Evolutionary conservation across 2,888 invertebrate species (phyloP), one percentile per base, ranked within the genome.

Genomic region (Coecobrya sp.): DNA sequence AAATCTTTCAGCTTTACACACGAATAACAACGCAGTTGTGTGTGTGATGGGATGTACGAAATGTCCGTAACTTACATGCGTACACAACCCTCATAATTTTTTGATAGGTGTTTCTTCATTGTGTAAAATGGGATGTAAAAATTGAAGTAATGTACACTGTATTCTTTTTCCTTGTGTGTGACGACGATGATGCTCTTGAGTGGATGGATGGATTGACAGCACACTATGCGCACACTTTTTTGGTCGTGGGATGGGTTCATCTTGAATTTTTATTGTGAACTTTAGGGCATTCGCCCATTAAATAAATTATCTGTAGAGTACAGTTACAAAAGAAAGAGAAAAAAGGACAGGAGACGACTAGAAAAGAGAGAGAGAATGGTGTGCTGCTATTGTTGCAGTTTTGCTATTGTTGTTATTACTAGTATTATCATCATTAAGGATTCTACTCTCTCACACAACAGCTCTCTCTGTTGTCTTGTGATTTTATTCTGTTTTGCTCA

Each of bases 231-330:
- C 70, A 42, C 42, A 42, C 25, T 62, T 65, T 62, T 90, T 90
- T 90, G 89, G 89, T 84, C 89, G 84, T 90, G 89, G 89, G 89
- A 90, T 90, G 89, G 89, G 89, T 90, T 90, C 89, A 90, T 90
- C 76, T 90, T 76, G 76, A 90, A 73, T 90, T 73, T 90, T 90
- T 85, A 84, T 90, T 90, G 62, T 90, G 89, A 90, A 90, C 89
- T 90, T 73, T 85, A 90, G 89, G 89, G 84, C 89, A 90, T 90
- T 90, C 85, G 89, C 89, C 89, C 85, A 90, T 90, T 90, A 90
- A 90, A 90, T 90, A 90, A 90, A 90, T 90, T 90, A 90, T 90
- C 76, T 76, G 85, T 27, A 62, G 85, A 76, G 89, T 85, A 90
- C 89, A 90, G 89, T 90, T 90, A 89, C 70, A 82, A 59, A 68